Base-by-base conservation (phyloP, 2,888 invertebrate species). In the Malacosoma neustria region DNA sequence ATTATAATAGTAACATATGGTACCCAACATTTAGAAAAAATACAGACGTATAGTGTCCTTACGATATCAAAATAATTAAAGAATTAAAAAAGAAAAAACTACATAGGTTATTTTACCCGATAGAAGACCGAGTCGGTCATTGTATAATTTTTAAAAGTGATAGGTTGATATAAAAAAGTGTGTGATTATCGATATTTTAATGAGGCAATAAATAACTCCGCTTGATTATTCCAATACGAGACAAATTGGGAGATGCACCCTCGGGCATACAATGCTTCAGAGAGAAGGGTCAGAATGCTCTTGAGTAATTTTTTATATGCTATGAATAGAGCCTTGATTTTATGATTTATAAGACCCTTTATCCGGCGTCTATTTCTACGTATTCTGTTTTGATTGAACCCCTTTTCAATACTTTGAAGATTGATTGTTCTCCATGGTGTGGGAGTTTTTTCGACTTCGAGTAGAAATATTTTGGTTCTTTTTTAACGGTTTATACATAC, bases 321-420 rank as follows among this genome's bases (percentile, higher is more conserved):
- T 66, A 68, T 80, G 72, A 84, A 82, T 80, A 67, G 75, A 60
- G 60, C 63, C 77, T 67, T 84, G 84, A 84, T 84, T 85, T 84
- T 84, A 84, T 84, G 82, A 85, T 84, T 82, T 85, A 85, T 85
- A 75, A 66, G 63, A 54, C 68, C 76, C 72, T 81, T 82, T 81
- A 84, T 81, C 67, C 72, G 64, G 66, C 62, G 66, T 56, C 67
- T 66, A 71, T 73, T 76, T 71, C 80, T 69, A 60, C 67, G 72
- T 76, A 75, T 75, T 81, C 71, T 84, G 72, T 85, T 85, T 82
- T 82, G 84, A 85, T 82, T 84, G 82, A 76, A 72, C 75, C 65
- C 72, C 71, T 81, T 81, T 80, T 81, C 73, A 77, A 63, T 62
- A 67, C 39, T 54, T 61, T 64, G 59, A 79, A 84, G 84, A 85